These are phyloP conservation scores for Pituophis catenifer DNA, from an alignment of 2,113 vertebrate species.

Conservation along the genomic window DNA sequence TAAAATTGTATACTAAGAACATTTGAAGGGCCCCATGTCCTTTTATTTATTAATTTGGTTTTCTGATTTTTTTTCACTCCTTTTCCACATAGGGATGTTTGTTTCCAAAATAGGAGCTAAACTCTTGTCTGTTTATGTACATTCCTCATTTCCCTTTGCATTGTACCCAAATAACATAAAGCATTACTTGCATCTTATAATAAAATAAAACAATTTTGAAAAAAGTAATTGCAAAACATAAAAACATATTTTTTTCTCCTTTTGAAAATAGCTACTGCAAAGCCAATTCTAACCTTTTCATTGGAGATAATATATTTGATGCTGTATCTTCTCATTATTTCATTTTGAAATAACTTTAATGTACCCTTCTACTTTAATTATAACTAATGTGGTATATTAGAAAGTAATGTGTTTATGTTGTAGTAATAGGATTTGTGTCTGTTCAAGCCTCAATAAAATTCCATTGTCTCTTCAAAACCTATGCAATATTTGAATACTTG, in stretches of 20 bases:
- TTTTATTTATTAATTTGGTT: neutral
- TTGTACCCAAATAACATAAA: neutral
- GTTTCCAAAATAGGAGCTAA: neutral
- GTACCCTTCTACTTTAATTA: constrained; percentile 15
- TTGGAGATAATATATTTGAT: constrained; percentile 1
- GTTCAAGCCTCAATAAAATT: constrained; percentile 5
- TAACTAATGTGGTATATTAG: neutral
- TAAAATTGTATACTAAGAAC: neutral
- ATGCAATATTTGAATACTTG: neutral
- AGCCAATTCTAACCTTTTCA: constrained; percentile 43
- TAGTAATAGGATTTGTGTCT: neutral
- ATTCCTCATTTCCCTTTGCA: neutral
- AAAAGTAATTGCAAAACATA: neutral
- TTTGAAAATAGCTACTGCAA: constrained; percentile 44
- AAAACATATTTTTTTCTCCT: neutral
- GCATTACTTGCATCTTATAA: neutral
- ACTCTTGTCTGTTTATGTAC: neutral
- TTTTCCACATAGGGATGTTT: neutral
- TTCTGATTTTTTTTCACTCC: neutral
- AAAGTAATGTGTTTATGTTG: neutral
- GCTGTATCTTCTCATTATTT: neutral
- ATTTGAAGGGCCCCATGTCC: neutral
- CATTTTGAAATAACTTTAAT: constrained; percentile 45
- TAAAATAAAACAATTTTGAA: neutral
- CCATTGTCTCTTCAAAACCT: neutral